Percentiles rank a stretch among this genome's conserved stretches.
Evolutionary conservation across 2,797 vertebrate genomes (phyloP).

Genomic region (Silurus lanzhouensis): DNA sequence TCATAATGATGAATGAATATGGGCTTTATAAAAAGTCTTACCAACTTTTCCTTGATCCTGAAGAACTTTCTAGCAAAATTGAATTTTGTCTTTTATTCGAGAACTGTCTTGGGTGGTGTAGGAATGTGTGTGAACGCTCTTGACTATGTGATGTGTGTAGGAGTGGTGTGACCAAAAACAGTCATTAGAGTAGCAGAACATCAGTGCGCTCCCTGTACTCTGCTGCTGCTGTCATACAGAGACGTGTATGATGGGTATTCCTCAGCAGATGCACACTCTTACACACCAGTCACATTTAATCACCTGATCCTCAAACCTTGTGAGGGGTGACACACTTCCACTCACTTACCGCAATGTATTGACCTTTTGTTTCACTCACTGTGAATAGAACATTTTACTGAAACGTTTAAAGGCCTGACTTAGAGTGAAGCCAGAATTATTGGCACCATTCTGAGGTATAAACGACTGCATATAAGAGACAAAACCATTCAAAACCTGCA

Average conservation of each 20-base stretch:
- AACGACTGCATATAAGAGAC: not conserved
- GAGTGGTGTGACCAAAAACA: slow-evolving; percentile 49
- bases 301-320: slow-evolving; percentile 69
- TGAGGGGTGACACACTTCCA: slow-evolving; percentile 55
- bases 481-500: not conserved
- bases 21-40: not conserved
- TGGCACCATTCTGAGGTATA: not conserved
- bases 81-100: not conserved
- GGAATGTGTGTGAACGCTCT: slow-evolving; percentile 16
- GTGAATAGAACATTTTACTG: not conserved
- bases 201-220: slow-evolving; percentile 43
- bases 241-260: slow-evolving; percentile 61
- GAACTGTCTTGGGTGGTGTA: not conserved
- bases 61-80: not conserved
- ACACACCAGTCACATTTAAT: slow-evolving; percentile 72
- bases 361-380: slow-evolving; percentile 1
- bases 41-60: not conserved
- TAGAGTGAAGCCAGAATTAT: not conserved
- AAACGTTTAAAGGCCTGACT: not conserved
- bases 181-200: slow-evolving; percentile 50
- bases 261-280: slow-evolving; percentile 59
- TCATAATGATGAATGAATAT: not conserved
- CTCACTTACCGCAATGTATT: slow-evolving; percentile 6
- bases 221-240: slow-evolving; percentile 46
- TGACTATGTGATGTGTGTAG: slow-evolving; percentile 17